A percentile compares a stretch with the other conserved stretches of the same genome.
phyloP scores from a whole-genome alignment of 2,113 vertebrate species.

The Reinhardtius hippoglossoides region DNA sequence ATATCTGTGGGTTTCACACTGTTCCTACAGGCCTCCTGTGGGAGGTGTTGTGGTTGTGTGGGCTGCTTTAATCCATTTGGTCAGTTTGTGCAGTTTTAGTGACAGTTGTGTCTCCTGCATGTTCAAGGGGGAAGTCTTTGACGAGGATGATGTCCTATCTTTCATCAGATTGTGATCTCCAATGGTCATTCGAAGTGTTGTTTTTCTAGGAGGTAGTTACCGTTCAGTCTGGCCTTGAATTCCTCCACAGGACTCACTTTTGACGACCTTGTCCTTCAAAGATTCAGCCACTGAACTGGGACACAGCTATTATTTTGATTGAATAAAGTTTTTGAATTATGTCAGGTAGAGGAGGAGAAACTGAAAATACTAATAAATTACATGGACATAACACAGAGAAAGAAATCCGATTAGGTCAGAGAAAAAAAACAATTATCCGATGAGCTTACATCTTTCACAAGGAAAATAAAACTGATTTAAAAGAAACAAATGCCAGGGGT shows the following conservation, averaged over 20 bases:
- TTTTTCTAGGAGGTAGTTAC: background rate
- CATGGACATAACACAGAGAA: background rate
- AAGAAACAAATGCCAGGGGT: no score
- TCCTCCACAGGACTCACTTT: background rate
- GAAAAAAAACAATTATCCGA: background rate
- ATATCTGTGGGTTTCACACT: slow-evolving; percentile 13
- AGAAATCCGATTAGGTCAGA: background rate
- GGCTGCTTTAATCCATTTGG: background rate
- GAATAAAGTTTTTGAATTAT: background rate
- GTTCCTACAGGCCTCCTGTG: slow-evolving; percentile 12
- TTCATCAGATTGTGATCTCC: background rate
- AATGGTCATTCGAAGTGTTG: background rate
- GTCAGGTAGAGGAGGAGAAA: background rate
- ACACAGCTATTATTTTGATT: background rate
- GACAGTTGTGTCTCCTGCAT: slow-evolving; percentile 24
- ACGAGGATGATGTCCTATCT: background rate
- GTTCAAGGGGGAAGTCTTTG: slow-evolving; percentile 29
- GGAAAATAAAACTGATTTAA: no score
- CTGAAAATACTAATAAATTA: background rate
- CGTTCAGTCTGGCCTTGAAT: background rate
- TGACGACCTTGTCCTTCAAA: background rate
- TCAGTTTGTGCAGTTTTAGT: background rate
- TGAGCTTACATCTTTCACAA: no score
- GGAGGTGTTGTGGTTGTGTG: background rate
- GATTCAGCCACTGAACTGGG: background rate